Conservation (phyloP, 2,113 vertebrate species). For the Trogon melanurus region DNA sequence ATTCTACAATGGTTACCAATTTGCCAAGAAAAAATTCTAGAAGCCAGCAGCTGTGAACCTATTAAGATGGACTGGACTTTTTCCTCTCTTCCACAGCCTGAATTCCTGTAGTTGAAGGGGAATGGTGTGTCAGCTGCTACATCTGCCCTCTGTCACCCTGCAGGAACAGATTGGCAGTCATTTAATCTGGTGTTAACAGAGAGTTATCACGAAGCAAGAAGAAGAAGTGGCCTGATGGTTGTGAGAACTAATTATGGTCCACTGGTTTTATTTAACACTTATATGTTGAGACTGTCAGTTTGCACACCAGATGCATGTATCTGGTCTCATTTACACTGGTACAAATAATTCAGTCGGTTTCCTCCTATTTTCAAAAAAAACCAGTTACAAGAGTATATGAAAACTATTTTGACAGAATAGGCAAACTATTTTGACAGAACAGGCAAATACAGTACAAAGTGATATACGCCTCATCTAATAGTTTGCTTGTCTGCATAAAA, state of each 20-base stretch:
- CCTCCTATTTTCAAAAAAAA: neutral
- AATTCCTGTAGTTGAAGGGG: neutral
- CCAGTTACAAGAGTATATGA: neutral
- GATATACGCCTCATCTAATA: neutral
- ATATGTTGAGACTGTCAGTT: neutral
- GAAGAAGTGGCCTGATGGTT: neutral
- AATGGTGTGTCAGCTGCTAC: conserved; percentile 41
- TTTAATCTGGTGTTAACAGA: conserved; percentile 33
- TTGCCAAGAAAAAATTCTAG: conserved; percentile 3
- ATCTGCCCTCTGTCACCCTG: conserved; percentile 28
- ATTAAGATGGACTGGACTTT: neutral
- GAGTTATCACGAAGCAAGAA: neutral
- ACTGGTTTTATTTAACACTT: conserved; percentile 11
- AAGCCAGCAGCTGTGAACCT: conserved; percentile 2
- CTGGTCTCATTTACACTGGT: neutral
- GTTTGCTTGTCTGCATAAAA: neutral
- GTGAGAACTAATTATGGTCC: conserved; percentile 22
- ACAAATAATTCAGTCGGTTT: neutral
- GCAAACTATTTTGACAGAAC: neutral
- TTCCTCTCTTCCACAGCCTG: conserved; percentile 27
- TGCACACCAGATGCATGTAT: neutral
- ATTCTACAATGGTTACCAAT: neutral
- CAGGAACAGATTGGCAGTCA: neutral
- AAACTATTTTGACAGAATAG: neutral
- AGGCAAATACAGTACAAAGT: neutral